These are phyloP conservation scores for Kryptolebias ocellatus DNA, from an alignment of 2,797 vertebrate species.

Conservation along the genomic window DNA sequence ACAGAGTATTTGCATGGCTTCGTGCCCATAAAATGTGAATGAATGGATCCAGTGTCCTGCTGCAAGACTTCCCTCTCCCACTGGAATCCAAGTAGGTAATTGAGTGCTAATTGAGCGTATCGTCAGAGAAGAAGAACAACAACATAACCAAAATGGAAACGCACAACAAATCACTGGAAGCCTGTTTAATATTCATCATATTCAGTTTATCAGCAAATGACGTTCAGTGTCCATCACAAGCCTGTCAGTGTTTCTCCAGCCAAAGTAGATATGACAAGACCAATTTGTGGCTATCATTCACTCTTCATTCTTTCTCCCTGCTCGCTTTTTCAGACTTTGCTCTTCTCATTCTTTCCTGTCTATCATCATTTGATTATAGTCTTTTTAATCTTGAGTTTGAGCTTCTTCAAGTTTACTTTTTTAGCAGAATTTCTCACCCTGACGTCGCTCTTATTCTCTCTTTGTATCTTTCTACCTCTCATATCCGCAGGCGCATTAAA, in stretches of 20 bases:
- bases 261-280: constrained; percentile 46
- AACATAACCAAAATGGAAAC: constrained; percentile 40
- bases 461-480: constrained; percentile 13
- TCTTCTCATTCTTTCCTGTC: constrained; percentile 12
- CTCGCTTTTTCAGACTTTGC: background rate
- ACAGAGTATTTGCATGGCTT: constrained; percentile 44
- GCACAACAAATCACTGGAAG: constrained; percentile 28
- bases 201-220: constrained; percentile 36
- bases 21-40: constrained; percentile 49
- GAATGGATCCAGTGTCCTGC: constrained; percentile 61
- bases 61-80: constrained; percentile 35
- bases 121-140: constrained; percentile 42
- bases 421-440: constrained; percentile 19
- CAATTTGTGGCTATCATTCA: constrained; percentile 24
- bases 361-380: constrained; percentile 14
- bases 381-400: constrained; percentile 17
- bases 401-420: constrained; percentile 14
- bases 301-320: constrained; percentile 1
- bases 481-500: constrained; percentile 49
- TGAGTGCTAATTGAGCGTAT: constrained; percentile 64
- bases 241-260: constrained; percentile 16
- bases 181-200: constrained; percentile 40
- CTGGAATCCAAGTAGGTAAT: constrained; percentile 53
- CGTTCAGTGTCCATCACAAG: constrained; percentile 43
- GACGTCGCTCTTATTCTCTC: constrained; percentile 18